Conservation (phyloP, 2,113 vertebrate genomes). For the Vidua chalybeata region DNA sequence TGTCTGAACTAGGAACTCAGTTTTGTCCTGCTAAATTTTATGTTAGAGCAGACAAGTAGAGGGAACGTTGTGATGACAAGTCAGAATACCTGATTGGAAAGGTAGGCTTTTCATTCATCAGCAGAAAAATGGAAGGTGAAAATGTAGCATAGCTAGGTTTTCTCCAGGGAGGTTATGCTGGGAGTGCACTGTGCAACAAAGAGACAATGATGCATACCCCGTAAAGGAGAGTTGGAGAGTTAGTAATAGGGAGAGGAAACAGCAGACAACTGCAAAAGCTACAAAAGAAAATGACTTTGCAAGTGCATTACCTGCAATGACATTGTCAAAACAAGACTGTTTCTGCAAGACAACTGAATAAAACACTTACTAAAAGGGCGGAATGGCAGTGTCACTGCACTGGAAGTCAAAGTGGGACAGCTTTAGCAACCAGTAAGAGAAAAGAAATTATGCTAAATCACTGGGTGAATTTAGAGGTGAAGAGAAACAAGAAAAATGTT, state of each 20-base stretch:
- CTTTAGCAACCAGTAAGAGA: background rate
- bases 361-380: background rate
- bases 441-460: background rate
- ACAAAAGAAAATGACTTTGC: background rate
- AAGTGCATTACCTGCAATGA: background rate
- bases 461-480: background rate
- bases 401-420: background rate
- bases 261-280: background rate
- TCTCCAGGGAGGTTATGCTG: background rate
- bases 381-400: background rate
- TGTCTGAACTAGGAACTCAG: background rate
- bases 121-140: background rate
- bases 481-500: background rate
- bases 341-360: background rate
- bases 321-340: slow-evolving; percentile 11
- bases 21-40: background rate
- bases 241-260: background rate
- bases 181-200: background rate
- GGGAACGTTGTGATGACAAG: background rate
- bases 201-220: background rate
- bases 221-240: background rate
- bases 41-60: background rate
- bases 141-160: background rate
- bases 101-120: background rate
- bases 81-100: background rate